Base-by-base conservation (phyloP, 2,797 vertebrate species). In the Remorina albescens region DNA sequence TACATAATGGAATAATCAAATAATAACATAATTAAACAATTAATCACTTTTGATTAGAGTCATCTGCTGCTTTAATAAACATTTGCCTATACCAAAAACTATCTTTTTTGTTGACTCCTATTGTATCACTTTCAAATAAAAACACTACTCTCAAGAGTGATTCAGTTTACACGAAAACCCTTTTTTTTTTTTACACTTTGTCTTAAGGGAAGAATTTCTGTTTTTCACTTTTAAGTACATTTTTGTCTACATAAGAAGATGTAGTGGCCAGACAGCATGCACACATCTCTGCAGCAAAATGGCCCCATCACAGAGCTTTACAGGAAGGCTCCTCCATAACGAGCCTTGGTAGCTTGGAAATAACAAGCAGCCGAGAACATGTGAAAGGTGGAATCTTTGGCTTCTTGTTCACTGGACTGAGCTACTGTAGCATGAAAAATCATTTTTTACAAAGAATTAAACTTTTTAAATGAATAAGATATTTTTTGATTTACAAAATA, bases 341-440 rank as follows among this genome's bases (percentile, higher is more conserved):
- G 76, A 71, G n/a, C n/a, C n/a, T n/a, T n/a, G n/a, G n/a, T n/a
- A 74, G 26, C 57, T 21, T 56, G 41, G 59, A 60, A 79, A 84
- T 71, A 80, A 82, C 60, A 72, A 67, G 72, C 78, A 81, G 62
- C 74, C 78, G 67, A 78, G 77, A 64, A 79, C 84, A 81, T 34
- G 1, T 1, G 2, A 67, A 36, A 26, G 16, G 34, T 36, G 26
- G 71, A 69, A 71, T 36, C 42, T 59, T 60, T 1, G 56, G 67
- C 32, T 44, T 28, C 49, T 19, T n/a, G 15, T 67, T 37, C 26
- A 25, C 63, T 9, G 15, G 42, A 53, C 67, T 19, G 12, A 1
- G 2, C 63, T 0, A 30, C n/a, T n/a, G n/a, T 30, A 30, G 50
- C 28, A 19, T 46, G 46, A 19, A 44, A 44, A 25, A 16, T 56